These are phyloP conservation scores for Thripadectes ignobilis DNA, from an alignment of 2,797 vertebrate genomes.

Conservation along the genomic window DNA sequence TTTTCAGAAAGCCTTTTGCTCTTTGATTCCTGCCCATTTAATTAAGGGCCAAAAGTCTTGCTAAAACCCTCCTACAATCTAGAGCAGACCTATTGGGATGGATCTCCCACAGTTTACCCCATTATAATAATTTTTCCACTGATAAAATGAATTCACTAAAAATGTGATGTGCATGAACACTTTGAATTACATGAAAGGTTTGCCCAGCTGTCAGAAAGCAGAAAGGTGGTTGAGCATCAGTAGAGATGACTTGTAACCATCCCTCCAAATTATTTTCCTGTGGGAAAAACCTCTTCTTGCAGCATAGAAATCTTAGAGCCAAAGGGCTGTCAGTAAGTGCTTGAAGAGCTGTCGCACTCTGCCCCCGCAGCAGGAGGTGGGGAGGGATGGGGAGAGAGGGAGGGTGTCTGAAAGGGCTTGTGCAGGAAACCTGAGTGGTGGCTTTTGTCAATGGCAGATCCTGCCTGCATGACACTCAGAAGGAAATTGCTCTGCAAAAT, in stretches of 20 bases:
- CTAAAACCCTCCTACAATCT: not conserved
- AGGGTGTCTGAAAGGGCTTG: not conserved
- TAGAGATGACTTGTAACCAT: not conserved
- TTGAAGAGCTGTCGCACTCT: not conserved
- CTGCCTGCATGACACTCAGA: not conserved
- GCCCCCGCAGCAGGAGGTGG: not conserved
- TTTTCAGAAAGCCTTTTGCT: not conserved
- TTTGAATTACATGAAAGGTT: not conserved
- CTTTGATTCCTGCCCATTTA: not conserved
- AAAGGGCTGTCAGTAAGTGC: not conserved
- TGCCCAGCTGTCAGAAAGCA: not conserved
- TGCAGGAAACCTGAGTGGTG: not conserved
- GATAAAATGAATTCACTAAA: not conserved
- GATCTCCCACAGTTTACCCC: not conserved
- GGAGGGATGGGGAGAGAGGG: not conserved
- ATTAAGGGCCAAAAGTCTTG: not conserved
- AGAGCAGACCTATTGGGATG: not conserved
- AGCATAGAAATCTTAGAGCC: not conserved
- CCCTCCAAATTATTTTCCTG: not conserved
- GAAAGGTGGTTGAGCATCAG: not conserved
- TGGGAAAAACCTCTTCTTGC: not conserved
- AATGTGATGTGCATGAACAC: not conserved
- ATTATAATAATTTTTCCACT: not conserved
- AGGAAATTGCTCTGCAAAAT: not conserved
- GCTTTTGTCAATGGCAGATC: not conserved